Percentiles rank a stretch among this genome's conserved stretches.
Evolutionary conservation across 2,888 invertebrate genomes (phyloP).

Genomic region (Drosophila suboccidentalis): DNA sequence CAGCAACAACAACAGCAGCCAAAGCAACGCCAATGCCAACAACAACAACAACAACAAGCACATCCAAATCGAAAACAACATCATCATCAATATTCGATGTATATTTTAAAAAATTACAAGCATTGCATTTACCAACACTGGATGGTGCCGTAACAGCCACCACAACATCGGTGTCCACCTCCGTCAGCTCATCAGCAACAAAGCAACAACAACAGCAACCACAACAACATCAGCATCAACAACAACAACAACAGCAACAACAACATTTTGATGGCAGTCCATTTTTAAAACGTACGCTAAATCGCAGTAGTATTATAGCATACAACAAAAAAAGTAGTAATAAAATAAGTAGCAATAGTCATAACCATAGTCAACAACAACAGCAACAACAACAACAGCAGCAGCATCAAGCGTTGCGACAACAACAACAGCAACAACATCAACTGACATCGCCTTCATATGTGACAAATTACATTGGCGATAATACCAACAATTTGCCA

Average conservation of each 20-base stretch:
- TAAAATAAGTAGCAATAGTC: constrained; percentile 68
- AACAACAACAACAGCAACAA: constrained; percentile 44
- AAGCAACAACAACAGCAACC: constrained; percentile 29
- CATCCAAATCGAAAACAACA: constrained; percentile 50
- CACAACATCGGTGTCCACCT: constrained; percentile 64
- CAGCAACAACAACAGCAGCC: constrained; percentile 34
- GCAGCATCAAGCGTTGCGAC: constrained; percentile 16
- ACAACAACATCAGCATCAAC: constrained; percentile 39
- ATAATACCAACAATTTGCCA: constrained; percentile 84
- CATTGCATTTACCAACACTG: constrained; percentile 74
- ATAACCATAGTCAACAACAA: constrained; percentile 59
- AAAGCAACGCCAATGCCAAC: constrained; percentile 54
- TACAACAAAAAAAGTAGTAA: constrained; percentile 73
- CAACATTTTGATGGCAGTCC: constrained; percentile 69
- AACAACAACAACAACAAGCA: constrained; percentile 3
- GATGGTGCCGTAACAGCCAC: constrained; percentile 65
- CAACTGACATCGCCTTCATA: constrained; percentile 83
- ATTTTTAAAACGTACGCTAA: constrained; percentile 83
- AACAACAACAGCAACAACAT: constrained; percentile 39
- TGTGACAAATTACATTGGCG: constrained; percentile 86
- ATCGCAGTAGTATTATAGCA: constrained; percentile 71
- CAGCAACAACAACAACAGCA: constrained; percentile 43
- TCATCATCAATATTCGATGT: constrained; percentile 82
- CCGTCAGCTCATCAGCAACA: constrained; percentile 58
- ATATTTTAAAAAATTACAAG: constrained; percentile 84